Evolutionary conservation across 2,113 vertebrate species (phyloP).

Genomic region (Otocyon megalotis): DNA sequence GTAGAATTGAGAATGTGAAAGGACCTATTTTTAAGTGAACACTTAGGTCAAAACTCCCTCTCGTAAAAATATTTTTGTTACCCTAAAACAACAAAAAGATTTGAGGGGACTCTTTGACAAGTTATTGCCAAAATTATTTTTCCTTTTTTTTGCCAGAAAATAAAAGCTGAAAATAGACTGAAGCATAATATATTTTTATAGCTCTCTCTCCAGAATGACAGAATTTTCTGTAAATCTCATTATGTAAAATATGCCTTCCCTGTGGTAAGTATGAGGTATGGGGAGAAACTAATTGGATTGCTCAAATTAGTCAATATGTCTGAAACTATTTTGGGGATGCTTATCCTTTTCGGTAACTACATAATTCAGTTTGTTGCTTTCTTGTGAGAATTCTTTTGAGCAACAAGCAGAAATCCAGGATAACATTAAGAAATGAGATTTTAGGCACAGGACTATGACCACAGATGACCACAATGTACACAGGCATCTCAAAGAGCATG

Average conservation of each 20-base stretch:
- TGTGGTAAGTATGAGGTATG: neutral
- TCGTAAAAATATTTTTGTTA: neutral
- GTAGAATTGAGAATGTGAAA: neutral
- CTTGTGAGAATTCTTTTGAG: neutral
- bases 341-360: neutral
- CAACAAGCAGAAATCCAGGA: neutral
- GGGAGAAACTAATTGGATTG: neutral
- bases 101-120: neutral
- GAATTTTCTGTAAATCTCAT: conserved; percentile 18
- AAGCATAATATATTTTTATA: conserved; percentile 32
- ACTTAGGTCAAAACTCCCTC: neutral
- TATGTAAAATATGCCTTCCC: neutral
- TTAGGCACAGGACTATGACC: neutral
- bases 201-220: neutral
- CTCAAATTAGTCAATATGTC: neutral
- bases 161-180: conserved; percentile 42
- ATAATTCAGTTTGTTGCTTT: neutral
- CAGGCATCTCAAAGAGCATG: neutral
- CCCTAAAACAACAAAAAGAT: neutral
- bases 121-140: neutral
- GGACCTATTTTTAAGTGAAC: neutral
- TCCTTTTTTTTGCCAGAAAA: neutral
- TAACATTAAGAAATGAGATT: neutral
- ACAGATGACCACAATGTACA: neutral
- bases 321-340: neutral